Evolutionary conservation across 2,113 vertebrate species (phyloP), one percentile per base, ranked within the genome.

Genomic region (Calidris pygmaea): DNA sequence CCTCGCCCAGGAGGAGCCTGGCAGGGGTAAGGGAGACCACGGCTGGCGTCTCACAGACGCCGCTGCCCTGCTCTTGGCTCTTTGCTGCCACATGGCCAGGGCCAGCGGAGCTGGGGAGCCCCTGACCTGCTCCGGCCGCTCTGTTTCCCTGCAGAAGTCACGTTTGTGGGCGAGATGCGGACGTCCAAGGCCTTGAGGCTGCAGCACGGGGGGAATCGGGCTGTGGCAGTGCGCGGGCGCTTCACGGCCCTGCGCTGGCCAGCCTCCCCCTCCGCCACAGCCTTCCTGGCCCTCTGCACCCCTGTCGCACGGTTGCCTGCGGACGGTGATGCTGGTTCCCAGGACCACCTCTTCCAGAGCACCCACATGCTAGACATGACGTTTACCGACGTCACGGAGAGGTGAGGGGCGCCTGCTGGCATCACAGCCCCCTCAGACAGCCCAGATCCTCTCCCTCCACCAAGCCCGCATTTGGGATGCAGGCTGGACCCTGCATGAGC

Each of bases 281-380:
- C 98, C 65, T 98, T 99, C n/a, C 87, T 98, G 58, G 98, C 98
- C 24, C 95, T 99, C 85, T 99, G 99, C 87, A 98, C 97, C 0
- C 99, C 98, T 0, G 73, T 98, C 0, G 80, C 52, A 1, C 81
- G 88, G 96, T 89, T 93, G 2, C 85, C 76, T 19, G 60, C 60
- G 30, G 89, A 88, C 0, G 6, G 41, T 0, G 41, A 73, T 14
- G 6, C 23, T 15, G 8, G 34, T 52, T 91, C 76, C 91, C 81
- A 62, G 50, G 82, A 84, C 1, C 59, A 85, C n/a, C 5, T 91
- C 14, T 98, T 99, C 96, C 93, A 60, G 79, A 99, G 98, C 59
- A 77, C 63, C 4, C 99, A 99, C 48, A 34, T 86, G 22, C 94
- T 97, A 7, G 98, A 99, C 72, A 99, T 99, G 98, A 98, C 89